Percentiles rank a stretch among this genome's conserved stretches.
These are phyloP conservation scores for Melieria omissa DNA, from an alignment of 2,888 invertebrate species.

Conservation along the genomic window DNA sequence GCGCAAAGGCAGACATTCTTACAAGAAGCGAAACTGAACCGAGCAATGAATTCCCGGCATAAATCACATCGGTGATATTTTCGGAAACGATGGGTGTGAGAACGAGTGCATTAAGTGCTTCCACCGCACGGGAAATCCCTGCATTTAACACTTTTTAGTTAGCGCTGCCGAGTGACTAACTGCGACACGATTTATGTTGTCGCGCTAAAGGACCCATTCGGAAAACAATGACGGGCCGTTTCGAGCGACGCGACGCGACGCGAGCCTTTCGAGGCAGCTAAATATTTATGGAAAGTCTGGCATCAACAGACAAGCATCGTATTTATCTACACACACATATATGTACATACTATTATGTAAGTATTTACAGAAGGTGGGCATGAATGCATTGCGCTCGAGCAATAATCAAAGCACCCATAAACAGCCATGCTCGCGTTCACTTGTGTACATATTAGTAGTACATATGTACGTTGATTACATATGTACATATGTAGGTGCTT, in stretches of 20 bases:
- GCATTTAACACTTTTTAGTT: not conserved
- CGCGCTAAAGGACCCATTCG: not conserved
- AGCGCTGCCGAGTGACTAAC: not conserved
- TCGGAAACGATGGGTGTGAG: not conserved
- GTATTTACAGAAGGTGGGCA: not conserved
- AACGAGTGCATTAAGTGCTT: not conserved
- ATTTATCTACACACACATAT: not conserved
- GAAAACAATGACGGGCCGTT: no score
- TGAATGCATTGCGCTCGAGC: no score
- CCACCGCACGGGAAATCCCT: not conserved
- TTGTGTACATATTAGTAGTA: no score
- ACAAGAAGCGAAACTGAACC: not conserved
- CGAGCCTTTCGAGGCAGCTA: no score
- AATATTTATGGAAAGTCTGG: no score
- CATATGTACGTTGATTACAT: no score
- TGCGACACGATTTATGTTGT: not conserved
- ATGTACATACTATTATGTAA: not conserved
- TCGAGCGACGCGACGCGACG: no score
- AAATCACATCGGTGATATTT: constrained; percentile 1
- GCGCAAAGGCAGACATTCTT: not conserved
- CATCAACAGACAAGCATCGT: not conserved
- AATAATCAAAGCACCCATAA: no score
- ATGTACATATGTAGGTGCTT: no score
- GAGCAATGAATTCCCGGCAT: not conserved
- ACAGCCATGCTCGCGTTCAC: no score